Evolutionary conservation across 1,140 invertebrate species (phyloP).

Genomic region (Caerostris extrusa): DNA sequence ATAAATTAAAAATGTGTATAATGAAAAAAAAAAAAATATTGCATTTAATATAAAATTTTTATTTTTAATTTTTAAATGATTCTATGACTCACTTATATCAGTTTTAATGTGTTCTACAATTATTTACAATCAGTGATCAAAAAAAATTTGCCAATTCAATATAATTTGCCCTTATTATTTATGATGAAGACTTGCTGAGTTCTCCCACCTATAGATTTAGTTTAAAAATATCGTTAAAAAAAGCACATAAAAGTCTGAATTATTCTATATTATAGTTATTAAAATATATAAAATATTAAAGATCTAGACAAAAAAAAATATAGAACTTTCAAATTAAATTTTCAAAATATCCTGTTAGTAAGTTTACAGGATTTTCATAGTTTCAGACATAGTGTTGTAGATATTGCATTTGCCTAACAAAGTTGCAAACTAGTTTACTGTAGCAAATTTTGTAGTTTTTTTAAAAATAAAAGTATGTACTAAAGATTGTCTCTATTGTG

Average conservation of each 20-base stretch:
- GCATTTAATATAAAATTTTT: too few relatives aligned
- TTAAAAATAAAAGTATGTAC: constrained; percentile 74
- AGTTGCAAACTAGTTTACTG: constrained; percentile 76
- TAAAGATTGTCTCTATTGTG: constrained; percentile 2
- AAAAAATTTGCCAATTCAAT: neutral
- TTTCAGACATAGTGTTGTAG: constrained; percentile 73
- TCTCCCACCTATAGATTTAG: constrained; percentile 18
- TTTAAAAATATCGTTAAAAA: constrained; percentile 11
- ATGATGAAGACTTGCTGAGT: neutral
- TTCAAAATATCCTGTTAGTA: constrained; percentile 57
- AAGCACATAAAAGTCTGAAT: constrained; percentile 44
- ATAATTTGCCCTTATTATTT: neutral
- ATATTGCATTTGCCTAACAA: constrained; percentile 77
- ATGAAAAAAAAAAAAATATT: too few relatives aligned
- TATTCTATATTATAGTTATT: constrained; percentile 42
- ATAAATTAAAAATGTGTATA: too few relatives aligned
- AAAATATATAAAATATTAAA: constrained; percentile 10
- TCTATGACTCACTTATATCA: neutral
- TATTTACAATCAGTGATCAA: neutral
- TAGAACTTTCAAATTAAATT: constrained; percentile 60
- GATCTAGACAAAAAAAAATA: constrained; percentile 9
- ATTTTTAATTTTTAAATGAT: neutral
- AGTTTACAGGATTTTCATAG: constrained; percentile 60
- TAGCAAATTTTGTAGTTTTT: constrained; percentile 77
- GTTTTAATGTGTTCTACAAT: neutral